Evolutionary conservation across 2,888 invertebrate species (phyloP), one percentile per base, ranked within the genome.

Genomic region (Dinocampus coccinellae): DNA sequence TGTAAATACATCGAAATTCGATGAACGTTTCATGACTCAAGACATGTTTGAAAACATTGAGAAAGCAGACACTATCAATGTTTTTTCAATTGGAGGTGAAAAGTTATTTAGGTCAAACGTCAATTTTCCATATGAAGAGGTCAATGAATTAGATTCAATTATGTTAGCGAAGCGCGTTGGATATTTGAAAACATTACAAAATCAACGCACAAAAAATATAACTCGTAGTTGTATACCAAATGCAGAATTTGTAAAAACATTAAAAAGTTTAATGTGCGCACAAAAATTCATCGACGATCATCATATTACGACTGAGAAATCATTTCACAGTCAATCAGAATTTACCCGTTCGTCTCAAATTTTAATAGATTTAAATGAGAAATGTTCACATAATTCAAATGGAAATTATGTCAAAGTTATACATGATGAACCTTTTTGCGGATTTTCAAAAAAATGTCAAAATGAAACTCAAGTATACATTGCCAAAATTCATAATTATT

Each of bases 251-350:
- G 68, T 60, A 3, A 75, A 66, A 53, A 68, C 70, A 20, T 73
- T 60, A 11, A 72, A 53, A 52, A 73, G 73, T 26, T 73, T 79
- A 42, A 77, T 76, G 70, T 22, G 69, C 9, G 77, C 7, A 34
- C 20, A 57, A 24, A 22, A 57, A n/a, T 26, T 13, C 7, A 3
- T 29, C 3, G 1, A 13, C 26, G 24, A 26, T 20, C 22, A 4
- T n/a, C 33, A 55, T 42, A 24, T 10, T 10, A 11, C 24, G 2
- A 10, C 26, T 3, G 11, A 26, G 1, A 57, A 10, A 3, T 20
- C 16, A 24, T 22, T 20, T 9, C 6, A 16, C 26, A 26, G 24
- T 3, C 33, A 36, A 36, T 34, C 29, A 75, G 10, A 69, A 73
- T 72, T 71, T 11, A 47, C 72, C 1, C 52, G 72, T 11, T 75